Evolutionary conservation across 1,140 invertebrate species (phyloP), one percentile per base, ranked within the genome.

Genomic region (Maconellicoccus hirsutus): DNA sequence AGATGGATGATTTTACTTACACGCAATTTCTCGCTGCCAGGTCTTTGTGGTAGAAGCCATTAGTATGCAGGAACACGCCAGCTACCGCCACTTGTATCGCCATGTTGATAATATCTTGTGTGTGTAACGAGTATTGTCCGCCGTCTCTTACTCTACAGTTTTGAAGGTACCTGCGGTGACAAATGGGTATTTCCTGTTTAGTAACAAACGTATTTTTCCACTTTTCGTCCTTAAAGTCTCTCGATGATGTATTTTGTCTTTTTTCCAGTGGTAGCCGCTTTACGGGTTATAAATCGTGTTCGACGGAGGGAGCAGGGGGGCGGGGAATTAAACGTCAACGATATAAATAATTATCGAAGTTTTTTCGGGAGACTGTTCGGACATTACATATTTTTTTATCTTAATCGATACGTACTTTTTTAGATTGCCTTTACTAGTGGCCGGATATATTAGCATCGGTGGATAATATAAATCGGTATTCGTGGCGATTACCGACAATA

Each of bases 21-120:
- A 92, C 84, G 80, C 92, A 95, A 81, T 96, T 96, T 77, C 94
- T 87, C 21, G 90, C 25, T 8, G 94, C 92, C 66, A 97, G 83
- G 78, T 97, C 95, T 78, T 89, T 89, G 78, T 98, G 94, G 59
- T 94, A 84, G 21, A 98, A 83, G 69, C 89, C 86, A 75, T 92
- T 88, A 10, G 89, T 87, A 77, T 98, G 94, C 71, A 98, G 83
- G 79, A 92, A 96, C 72, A 91, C 87, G 39, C 96, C 80, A 0
- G 91, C 95, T 74, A 91, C 84, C 39, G 90, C 87, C 42, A 93
- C 86, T 79, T 96, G 93, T 52, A 93, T 87, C 19, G 89, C 92
- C 79, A 97, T 87, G 75, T 92, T 89, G 0, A 97, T 92, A 69
- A 96, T 80, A 75, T 96, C 93, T 75, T 93, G 86, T 0, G 93